These are phyloP conservation scores for Etheostoma cragini DNA, from an alignment of 2,113 vertebrate species.

Conservation along the genomic window DNA sequence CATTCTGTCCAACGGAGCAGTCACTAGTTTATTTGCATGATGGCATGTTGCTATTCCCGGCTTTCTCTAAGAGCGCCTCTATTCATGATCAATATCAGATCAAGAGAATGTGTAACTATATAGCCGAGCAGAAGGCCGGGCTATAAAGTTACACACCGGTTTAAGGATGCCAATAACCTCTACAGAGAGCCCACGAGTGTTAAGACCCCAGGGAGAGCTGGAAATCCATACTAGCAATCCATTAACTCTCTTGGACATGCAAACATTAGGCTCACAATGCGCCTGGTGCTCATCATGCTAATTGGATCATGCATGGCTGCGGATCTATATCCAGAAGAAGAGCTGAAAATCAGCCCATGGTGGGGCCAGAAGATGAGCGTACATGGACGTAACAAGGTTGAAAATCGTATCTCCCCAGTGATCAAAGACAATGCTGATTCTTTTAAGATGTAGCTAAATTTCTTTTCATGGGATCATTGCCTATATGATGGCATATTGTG, in stretches of 20 bases:
- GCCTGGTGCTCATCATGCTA: slow-evolving; percentile 61
- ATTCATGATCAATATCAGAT: slow-evolving; percentile 62
- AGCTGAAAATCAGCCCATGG: slow-evolving; percentile 29
- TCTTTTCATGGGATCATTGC: slow-evolving; percentile 23
- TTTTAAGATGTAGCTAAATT: slow-evolving; percentile 6
- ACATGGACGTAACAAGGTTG: slow-evolving; percentile 7
- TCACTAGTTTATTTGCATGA: slow-evolving; percentile 2
- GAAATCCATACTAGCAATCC: slow-evolving; percentile 78
- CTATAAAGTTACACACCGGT: slow-evolving; percentile 55
- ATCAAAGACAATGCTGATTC: slow-evolving; percentile 45
- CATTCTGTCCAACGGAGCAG: background rate
- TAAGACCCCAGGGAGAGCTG: slow-evolving; percentile 52
- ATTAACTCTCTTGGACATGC: slow-evolving; percentile 65
- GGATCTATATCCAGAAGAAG: slow-evolving; percentile 56
- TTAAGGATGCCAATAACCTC: slow-evolving; percentile 69
- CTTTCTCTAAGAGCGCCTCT: slow-evolving; percentile 18
- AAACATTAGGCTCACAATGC: slow-evolving; percentile 51
- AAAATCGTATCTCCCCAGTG: slow-evolving; percentile 13
- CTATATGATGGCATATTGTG: slow-evolving; percentile 20
- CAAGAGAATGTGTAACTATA: slow-evolving; percentile 47
- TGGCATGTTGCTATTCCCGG: background rate
- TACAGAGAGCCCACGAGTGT: slow-evolving; percentile 56
- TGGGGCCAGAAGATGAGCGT: slow-evolving; percentile 21
- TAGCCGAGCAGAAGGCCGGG: slow-evolving; percentile 7
- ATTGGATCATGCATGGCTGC: slow-evolving; percentile 72